phyloP scores from a whole-genome alignment of 2,113 vertebrate genomes.

The Sardina pilchardus region DNA sequence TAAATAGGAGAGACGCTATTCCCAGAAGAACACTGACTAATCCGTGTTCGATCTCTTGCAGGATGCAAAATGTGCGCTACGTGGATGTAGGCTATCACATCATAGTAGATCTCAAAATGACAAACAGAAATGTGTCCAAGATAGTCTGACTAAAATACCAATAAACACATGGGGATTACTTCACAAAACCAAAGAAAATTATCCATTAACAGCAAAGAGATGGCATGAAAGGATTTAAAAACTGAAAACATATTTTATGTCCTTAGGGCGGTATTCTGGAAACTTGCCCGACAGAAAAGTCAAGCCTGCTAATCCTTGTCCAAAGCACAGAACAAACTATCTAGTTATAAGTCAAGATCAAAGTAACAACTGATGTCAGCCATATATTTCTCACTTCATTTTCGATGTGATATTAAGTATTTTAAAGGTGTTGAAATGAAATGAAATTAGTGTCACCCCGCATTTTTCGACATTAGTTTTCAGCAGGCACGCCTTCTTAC shows the following conservation, averaged over 20 bases:
- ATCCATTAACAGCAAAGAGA: neutral
- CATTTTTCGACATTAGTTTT: neutral
- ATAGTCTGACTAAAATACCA: neutral
- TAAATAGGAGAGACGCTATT: neutral
- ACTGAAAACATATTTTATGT: neutral
- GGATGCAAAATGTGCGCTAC: neutral
- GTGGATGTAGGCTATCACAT: slow-evolving; percentile 1
- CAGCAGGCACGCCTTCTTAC: neutral
- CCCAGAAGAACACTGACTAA: neutral
- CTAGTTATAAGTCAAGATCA: neutral
- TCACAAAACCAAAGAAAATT: neutral
- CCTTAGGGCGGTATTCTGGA: slow-evolving; percentile 8
- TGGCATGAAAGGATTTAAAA: neutral
- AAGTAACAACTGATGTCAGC: neutral
- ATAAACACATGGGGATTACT: neutral
- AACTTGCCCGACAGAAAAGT: neutral
- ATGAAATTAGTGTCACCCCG: neutral
- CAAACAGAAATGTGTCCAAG: neutral
- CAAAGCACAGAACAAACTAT: neutral
- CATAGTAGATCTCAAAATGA: neutral
- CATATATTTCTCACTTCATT: neutral
- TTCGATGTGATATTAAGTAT: neutral
- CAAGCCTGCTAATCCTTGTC: neutral
- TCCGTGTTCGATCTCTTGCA: neutral
- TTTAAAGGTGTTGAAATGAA: neutral